Percentiles rank a stretch among this genome's conserved stretches.
phyloP scores from a whole-genome alignment of 2,888 invertebrate genomes.

The Cabera pusaria region DNA sequence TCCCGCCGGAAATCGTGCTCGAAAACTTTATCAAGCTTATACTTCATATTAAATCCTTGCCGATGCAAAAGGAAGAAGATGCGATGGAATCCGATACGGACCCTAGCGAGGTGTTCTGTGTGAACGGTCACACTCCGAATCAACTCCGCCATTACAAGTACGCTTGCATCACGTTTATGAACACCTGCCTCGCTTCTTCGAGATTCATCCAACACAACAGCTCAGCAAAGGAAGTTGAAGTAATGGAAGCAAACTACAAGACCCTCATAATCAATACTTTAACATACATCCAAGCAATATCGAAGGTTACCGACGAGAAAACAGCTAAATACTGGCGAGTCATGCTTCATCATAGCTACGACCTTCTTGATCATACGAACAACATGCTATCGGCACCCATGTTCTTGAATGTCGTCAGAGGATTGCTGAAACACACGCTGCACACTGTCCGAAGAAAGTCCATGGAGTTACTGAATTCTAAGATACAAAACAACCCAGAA shows the following conservation, averaged over 20 bases:
- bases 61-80: constrained; percentile 84
- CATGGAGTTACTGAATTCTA: constrained; percentile 92
- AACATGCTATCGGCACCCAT: constrained; percentile 90
- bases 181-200: constrained; percentile 86
- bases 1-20: constrained; percentile 85
- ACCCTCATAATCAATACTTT: constrained; percentile 87
- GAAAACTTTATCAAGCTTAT: constrained; percentile 87
- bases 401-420: constrained; percentile 90
- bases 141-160: constrained; percentile 94
- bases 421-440: constrained; percentile 88
- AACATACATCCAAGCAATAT: constrained; percentile 86
- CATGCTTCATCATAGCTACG: constrained; percentile 90
- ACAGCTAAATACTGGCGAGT: constrained; percentile 92
- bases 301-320: constrained; percentile 84
- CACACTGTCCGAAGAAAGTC: constrained; percentile 90
- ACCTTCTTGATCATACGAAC: constrained; percentile 91
- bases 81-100: constrained; percentile 64
- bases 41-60: constrained; percentile 86
- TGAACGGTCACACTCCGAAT: constrained; percentile 86
- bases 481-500: constrained; percentile 87
- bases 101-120: constrained; percentile 83
- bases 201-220: constrained; percentile 87
- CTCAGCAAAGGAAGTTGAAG: constrained; percentile 66
- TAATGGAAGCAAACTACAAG: constrained; percentile 86
- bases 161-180: constrained; percentile 88